Base-by-base conservation (phyloP, 2,888 invertebrate genomes). In the Chalcosyrphus nemorum region DNA sequence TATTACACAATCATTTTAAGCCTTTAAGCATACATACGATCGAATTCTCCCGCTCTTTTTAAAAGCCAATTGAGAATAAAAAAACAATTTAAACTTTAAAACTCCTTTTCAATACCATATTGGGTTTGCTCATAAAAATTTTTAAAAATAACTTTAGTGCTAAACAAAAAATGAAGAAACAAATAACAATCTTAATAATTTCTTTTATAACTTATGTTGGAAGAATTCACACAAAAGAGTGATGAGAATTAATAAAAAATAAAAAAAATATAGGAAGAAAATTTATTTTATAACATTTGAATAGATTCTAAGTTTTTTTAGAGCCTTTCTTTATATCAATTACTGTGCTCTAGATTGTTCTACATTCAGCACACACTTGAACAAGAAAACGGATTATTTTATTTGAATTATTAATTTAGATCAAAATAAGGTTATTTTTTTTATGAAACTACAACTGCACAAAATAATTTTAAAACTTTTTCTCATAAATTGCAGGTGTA, bases 161-260 rank as follows among this genome's bases (percentile, higher is more conserved):
- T 71, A 9, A 13, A 61, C 29, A 29, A 2, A 11, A 45, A 45
- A 63, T 11, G 50, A 15, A 32, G 17, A 43, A 15, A 32, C 15
- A 43, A n/a, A 27, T 38, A 45, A 56, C 38, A 68, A 61, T 54
- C 2, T 74, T 59, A 50, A 24, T 47, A 17, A 75, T 15, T n/a
- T 43, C 3, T n/a, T n/a, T 41, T 43, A 32, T 32, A 29, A 19
- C 54, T 24, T 43, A 15, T 43, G 17, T 38, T 19, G 68, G 21
- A 81, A 45, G 29, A 61, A 47, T 57, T 59, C 29, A 65, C 66
- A 59, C 52, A 71, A 76, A 81, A 52, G 45, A 71, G 76, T 81
- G 75, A 71, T 11, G 66, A 75, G 54, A 81, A 24, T 76, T 57
- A 29, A 3, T 5, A 17, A 27, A 32, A 38, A 65, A 47, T n/a